Percentiles rank a stretch among this genome's conserved stretches.
Evolutionary conservation across 2,888 invertebrate species (phyloP).

Genomic region (Nipponacmea schrenckii): DNA sequence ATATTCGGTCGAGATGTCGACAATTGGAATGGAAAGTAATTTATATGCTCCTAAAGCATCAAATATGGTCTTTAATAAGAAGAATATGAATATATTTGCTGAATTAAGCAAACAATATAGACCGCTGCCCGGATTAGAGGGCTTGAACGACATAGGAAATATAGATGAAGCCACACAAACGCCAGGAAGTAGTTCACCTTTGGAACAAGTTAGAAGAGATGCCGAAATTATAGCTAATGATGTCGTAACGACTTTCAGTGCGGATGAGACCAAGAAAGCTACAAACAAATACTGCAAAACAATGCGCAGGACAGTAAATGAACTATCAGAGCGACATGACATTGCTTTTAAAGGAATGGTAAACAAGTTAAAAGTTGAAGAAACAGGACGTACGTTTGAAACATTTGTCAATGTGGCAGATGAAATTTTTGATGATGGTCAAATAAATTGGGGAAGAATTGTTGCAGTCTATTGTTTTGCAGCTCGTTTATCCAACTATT

Average conservation of each 20-base stretch:
- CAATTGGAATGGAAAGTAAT: background rate
- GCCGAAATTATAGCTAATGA: conserved; percentile 56
- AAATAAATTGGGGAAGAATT: conserved; percentile 65
- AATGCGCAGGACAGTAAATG: conserved; percentile 61
- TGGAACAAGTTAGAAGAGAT: conserved; percentile 52
- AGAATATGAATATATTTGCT: conserved; percentile 48
- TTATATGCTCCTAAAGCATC: background rate
- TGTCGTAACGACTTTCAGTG: conserved; percentile 47
- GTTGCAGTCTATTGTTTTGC: conserved; percentile 65
- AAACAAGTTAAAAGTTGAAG: conserved; percentile 54
- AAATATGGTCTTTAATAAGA: conserved; percentile 25
- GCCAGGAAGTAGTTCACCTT: conserved; percentile 41
- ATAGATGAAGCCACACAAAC: conserved; percentile 52
- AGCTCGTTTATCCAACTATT: conserved; percentile 51
- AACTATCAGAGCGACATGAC: conserved; percentile 60
- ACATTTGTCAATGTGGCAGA: conserved; percentile 61
- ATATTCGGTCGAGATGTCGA: background rate
- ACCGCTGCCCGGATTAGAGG: conserved; percentile 48
- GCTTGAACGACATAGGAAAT: conserved; percentile 47
- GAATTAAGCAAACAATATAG: conserved; percentile 56
- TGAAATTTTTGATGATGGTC: conserved; percentile 64
- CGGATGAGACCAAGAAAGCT: conserved; percentile 44
- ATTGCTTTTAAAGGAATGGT: conserved; percentile 62
- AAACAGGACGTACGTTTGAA: conserved; percentile 46
- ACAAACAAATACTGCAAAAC: conserved; percentile 59